Evolutionary conservation across 2,888 invertebrate genomes (phyloP), one percentile per base, ranked within the genome.

Genomic region (Hyalella azteca): DNA sequence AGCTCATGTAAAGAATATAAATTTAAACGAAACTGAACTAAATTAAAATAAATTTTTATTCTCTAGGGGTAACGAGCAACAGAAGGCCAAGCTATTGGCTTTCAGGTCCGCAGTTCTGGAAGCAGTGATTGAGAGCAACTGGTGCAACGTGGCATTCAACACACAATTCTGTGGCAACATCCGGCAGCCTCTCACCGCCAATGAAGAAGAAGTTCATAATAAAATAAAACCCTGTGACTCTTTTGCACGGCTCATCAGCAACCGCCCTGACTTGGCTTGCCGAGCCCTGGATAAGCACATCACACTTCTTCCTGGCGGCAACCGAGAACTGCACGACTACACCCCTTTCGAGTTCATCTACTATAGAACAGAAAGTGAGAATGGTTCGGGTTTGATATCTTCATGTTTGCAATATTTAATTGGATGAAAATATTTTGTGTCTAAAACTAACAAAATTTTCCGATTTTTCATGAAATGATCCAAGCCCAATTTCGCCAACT

Each of bases 321-420:
- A 66, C 4, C 36, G 29, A 59, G 59, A 59, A 36, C 2, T 32
- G 7, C 66, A 66, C 66, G n/a, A 66, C 66, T 66, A 66, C 66
- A 66, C 66, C 36, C 66, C 66, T 39, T 66, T 66, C 19, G 66
- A 66, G 36, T 66, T 36, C 36, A 66, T 66, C 19, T 66, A 66
- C 19, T 36, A 66, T 15, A 15, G 26, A 4, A 36, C 15, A 15
- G 36, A 66, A 66, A 19, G 66, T 66, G 19, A 2, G n/a, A n/a
- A n/a, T 54, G 9, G 19, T 15, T 15, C 19, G 19, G 1, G 11
- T 45, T 2, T 45, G 45, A 45, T 11, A 19, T 45, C 1, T 3
- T 3, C 19, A 15, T 45, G 11, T 45, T 19, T 11, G 45, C 19
- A 19, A 19, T 45, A 45, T 45, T 45, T 19, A 11, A 45, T 11